Percentiles rank a stretch among this genome's conserved stretches.
These are phyloP conservation scores for Nyleta sp. DNA, from an alignment of 2,888 invertebrate genomes.

Conservation along the genomic window DNA sequence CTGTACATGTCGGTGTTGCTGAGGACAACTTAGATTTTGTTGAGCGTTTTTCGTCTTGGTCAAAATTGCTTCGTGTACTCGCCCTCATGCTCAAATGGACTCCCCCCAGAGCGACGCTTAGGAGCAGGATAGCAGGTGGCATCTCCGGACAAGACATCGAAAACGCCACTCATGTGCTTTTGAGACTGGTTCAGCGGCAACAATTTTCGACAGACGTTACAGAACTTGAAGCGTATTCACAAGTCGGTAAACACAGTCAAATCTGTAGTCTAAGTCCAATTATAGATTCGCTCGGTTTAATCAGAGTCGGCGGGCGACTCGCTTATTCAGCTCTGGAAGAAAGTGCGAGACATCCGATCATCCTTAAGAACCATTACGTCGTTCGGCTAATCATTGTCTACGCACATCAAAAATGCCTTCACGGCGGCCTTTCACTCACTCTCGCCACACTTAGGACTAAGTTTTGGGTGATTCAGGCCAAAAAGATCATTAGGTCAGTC, in stretches of 20 bases:
- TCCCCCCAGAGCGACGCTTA: no score
- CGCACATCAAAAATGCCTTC: neutral
- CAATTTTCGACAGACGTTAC: no score
- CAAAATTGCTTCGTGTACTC: no score
- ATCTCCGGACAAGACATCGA: no score
- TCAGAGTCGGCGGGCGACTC: slow-evolving; percentile 1
- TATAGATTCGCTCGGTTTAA: neutral
- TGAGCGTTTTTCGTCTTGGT: no score
- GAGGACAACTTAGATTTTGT: no score
- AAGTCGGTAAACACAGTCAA: neutral
- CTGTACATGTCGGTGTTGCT: no score
- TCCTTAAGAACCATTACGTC: neutral
- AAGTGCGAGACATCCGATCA: neutral
- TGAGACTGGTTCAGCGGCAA: no score
- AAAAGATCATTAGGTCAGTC: neutral
- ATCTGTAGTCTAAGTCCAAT: neutral
- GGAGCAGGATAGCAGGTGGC: no score
- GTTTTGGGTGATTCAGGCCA: neutral
- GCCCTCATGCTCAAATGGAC: no score
- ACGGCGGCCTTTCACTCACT: neutral
- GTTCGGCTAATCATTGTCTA: neutral
- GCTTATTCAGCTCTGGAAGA: neutral
- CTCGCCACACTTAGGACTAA: neutral
- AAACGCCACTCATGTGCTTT: no score
- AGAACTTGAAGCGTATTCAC: no score